Evolutionary conservation across 2,888 invertebrate species (phyloP), one percentile per base, ranked within the genome.

Genomic region (Antheraea assamensis): DNA sequence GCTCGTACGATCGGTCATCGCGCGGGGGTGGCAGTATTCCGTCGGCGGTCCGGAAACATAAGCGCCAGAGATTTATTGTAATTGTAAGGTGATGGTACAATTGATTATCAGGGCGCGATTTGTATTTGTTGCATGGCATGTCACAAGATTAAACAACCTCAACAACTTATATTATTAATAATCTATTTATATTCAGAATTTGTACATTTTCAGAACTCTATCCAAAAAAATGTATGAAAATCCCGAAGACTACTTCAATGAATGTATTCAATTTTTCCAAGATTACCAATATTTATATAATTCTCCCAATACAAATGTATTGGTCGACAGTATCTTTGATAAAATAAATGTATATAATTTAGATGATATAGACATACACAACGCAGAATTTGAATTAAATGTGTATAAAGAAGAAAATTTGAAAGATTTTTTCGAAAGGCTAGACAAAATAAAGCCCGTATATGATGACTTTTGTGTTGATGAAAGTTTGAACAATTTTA

Each of bases 281-380:
- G 89, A 95, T 64, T 95, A 95, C 80, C 92, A 96, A 75, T 96
- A 96, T 95, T 88, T 97, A 58, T 97, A 95, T 83, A 95, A 95
- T 75, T 93, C 91, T 76, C 95, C 96, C 0, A 97, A 97, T 79
- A 97, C 96, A 0, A 94, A 96, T 75, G 92, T 97, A 76, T 85
- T 97, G 42, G 88, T 95, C 0, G 86, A 95, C 55, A 90, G 95
- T 42, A 86, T 95, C 35, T 89, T 97, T 35, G 90, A 95, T 17
- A 78, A 89, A 74, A 95, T 97, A 78, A 94, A 96, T 0, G 19
- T 84, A 5, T 93, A 94, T 13, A 94, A 96, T 0, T 21, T 84
- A 5, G 93, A 94, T 13, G 75, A 82, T 10, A 55, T 81, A 0
- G 77, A 88, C 52, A 74, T 90, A 58, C 86, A 86, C 42, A 76